A percentile compares a stretch with the other conserved stretches of the same genome.
phyloP scores from a whole-genome alignment of 2,888 invertebrate genomes.

The Aleiodes testaceus region DNA sequence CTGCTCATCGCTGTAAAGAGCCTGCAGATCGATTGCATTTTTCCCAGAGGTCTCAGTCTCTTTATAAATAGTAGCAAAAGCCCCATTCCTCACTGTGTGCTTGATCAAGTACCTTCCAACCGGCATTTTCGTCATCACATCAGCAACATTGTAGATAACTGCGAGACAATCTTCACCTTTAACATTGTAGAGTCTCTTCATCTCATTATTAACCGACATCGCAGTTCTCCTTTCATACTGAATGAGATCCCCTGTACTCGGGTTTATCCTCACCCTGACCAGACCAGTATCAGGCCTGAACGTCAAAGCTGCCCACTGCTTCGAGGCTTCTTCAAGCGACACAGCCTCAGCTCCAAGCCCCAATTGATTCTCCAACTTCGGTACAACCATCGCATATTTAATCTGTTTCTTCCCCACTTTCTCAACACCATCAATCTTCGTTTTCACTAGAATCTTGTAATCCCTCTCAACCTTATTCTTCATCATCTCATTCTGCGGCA shows the following conservation, averaged over 20 bases:
- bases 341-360: constrained; percentile 60
- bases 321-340: constrained; percentile 59
- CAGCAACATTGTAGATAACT: constrained; percentile 59
- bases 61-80: constrained; percentile 58
- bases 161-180: constrained; percentile 56
- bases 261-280: constrained; percentile 58
- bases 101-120: constrained; percentile 60
- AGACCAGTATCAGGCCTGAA: constrained; percentile 58
- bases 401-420: constrained; percentile 40
- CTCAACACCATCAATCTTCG: constrained; percentile 59
- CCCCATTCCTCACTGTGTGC: constrained; percentile 56
- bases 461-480: constrained; percentile 54
- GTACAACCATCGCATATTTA: constrained; percentile 53
- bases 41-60: constrained; percentile 52
- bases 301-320: constrained; percentile 59
- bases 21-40: constrained; percentile 56
- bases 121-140: constrained; percentile 51
- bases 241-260: constrained; percentile 54
- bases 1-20: constrained; percentile 46
- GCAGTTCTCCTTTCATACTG: constrained; percentile 59
- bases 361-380: constrained; percentile 62
- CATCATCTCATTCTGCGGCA: constrained; percentile 55
- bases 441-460: constrained; percentile 60
- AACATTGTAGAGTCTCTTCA: constrained; percentile 58
- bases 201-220: constrained; percentile 57